phyloP scores from a whole-genome alignment of 2,113 vertebrate species.

The Pelecanoides urinatrix region DNA sequence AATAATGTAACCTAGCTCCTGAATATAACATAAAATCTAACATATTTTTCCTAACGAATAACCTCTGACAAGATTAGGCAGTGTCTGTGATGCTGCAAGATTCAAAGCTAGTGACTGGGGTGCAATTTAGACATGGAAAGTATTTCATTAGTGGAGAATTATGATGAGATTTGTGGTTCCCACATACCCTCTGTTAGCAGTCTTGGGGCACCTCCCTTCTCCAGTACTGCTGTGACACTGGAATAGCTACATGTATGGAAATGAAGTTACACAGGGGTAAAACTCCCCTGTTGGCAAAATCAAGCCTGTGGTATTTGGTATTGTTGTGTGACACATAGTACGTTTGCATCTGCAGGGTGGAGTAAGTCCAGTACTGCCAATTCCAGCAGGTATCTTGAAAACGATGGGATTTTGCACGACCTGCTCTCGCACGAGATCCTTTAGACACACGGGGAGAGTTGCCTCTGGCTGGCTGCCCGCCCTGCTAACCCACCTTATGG shows the following conservation, averaged over 20 bases:
- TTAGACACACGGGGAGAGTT: background rate
- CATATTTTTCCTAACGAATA: background rate
- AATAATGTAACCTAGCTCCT: background rate
- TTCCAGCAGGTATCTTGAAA: background rate
- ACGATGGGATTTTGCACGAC: background rate
- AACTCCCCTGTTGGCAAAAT: background rate
- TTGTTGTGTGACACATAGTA: accelerated
- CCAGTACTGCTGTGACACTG: background rate
- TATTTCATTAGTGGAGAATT: background rate
- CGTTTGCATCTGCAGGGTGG: background rate
- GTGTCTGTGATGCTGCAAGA: background rate
- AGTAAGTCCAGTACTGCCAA: background rate
- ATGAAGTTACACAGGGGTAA: background rate
- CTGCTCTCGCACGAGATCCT: background rate
- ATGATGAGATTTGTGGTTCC: background rate
- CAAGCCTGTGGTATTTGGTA: background rate
- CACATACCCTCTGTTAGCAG: background rate
- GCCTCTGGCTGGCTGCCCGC: background rate
- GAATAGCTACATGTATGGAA: background rate
- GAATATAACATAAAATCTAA: background rate
- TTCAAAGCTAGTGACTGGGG: background rate
- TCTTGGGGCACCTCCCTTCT: background rate
- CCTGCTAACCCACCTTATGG: background rate
- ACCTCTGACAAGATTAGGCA: background rate
- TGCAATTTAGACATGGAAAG: background rate